Percentiles rank a stretch among this genome's conserved stretches.
Conservation (phyloP, 2,888 invertebrate species). For the Frankliniella fusca region DNA sequence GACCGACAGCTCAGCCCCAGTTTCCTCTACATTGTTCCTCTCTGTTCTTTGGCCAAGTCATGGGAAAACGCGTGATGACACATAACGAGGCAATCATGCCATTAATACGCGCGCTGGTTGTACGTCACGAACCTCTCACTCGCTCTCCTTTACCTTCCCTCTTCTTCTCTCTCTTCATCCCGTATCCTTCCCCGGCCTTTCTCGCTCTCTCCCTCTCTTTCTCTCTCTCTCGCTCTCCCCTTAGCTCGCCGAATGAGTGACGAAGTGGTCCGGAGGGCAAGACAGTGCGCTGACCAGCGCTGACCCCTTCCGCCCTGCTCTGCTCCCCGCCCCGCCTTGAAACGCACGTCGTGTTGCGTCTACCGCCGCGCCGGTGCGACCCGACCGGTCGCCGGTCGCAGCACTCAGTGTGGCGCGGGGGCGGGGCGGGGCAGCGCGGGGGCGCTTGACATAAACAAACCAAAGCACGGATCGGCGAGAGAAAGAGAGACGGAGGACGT, state of each 20-base stretch:
- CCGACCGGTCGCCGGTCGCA: no score
- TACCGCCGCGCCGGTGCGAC: no score
- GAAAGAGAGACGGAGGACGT: background rate
- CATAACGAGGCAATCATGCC: conserved; percentile 5
- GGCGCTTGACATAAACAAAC: no score
- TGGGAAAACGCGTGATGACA: conserved; percentile 20
- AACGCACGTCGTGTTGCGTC: no score
- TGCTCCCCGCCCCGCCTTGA: no score
- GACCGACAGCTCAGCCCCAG: background rate
- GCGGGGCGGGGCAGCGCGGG: no score
- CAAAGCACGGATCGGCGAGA: background rate
- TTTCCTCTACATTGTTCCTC: background rate
- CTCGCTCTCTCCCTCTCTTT: background rate
- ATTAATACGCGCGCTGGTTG: background rate
- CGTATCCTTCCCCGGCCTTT: background rate
- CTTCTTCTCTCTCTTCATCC: background rate
- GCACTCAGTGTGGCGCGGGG: no score
- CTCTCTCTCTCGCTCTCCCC: background rate
- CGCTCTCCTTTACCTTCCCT: no score
- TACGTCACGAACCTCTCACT: background rate
- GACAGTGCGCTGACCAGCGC: background rate
- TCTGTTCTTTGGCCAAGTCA: background rate
- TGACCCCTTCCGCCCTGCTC: background rate
- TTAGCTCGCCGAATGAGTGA: background rate
- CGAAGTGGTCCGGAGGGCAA: background rate